Base-by-base conservation (phyloP, 2,113 vertebrate genomes). In the Heterotilapia buettikoferi region DNA sequence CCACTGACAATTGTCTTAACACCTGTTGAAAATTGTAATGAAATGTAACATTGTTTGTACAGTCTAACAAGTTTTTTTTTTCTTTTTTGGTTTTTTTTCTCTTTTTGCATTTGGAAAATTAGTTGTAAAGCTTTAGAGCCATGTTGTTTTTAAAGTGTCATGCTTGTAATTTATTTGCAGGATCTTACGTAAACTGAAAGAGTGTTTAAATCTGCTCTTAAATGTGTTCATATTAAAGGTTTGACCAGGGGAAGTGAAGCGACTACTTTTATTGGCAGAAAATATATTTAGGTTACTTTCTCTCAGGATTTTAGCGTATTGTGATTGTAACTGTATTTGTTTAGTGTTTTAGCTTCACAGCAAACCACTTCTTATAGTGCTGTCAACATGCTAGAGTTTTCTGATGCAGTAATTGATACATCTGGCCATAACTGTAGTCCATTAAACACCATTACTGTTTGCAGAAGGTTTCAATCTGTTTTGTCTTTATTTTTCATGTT, bases 161-260 rank as follows among this genome's bases (percentile, higher is more conserved):
- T 92, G 90, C 86, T 86, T 92, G 90, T 96, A 95, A 96, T 95
- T 95, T 95, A 94, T 96, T 94, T 94, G 85, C 94, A 86, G 87
- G 56, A 29, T 88, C 63, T 91, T 82, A 14, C 82, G 31, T 92
- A 85, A 43, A 84, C 71, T 9, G 40, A 86, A 71, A 85, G 63
- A 80, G 73, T 43, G 12, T 71, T 88, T 61, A 61, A 93, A 90
- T 89, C 80, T 21, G 54, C 80, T 91, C 80, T 82, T 84, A 18
- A 88, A 91, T 89, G 88, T 92, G 50, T 90, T 92, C 88, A 82
- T 85, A 33, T n/a, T 84, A 24, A 66, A 68, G 11, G 85, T 86
- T 81, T 80, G 78, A 89, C 85, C 47, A 78, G 86, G 33, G 76
- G 57, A 85, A 36, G 19, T 59, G 24, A 54, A 79, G 26, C 31